These are phyloP conservation scores for Cavia porcellus DNA, from an alignment of 2,113 vertebrate genomes.

Conservation along the genomic window DNA sequence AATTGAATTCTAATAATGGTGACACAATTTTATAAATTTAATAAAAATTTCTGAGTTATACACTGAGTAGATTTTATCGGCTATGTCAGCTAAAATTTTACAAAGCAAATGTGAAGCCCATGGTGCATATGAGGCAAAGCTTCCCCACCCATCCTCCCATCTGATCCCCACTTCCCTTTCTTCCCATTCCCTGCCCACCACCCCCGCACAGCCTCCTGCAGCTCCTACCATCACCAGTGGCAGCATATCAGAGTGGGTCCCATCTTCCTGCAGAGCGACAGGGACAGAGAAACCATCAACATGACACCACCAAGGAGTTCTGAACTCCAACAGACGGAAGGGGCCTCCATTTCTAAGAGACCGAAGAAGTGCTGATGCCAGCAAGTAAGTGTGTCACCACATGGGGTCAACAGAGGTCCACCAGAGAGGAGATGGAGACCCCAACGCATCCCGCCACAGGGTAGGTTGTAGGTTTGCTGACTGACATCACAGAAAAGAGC, in stretches of 20 bases:
- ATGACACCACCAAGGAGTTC: neutral
- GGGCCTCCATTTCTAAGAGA: neutral
- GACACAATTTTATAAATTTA: neutral
- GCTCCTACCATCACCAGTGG: neutral
- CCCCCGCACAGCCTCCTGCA: neutral
- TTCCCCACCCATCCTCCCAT: too few species aligned
- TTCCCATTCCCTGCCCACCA: neutral
- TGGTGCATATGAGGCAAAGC: neutral
- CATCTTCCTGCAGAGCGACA: neutral
- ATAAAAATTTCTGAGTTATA: neutral
- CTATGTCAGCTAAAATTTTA: neutral
- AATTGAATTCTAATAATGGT: neutral
- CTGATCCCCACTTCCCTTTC: rapidly evolving
- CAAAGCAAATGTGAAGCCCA: neutral
- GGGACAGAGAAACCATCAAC: neutral
- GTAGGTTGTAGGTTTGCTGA: neutral
- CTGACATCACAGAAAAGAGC: neutral
- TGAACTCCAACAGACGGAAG: neutral
- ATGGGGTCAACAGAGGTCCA: neutral
- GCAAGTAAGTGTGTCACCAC: neutral
- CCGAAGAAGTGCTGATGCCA: neutral
- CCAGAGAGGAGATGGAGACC: neutral
- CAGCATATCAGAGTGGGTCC: rapidly evolving
- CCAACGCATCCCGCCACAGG: neutral
- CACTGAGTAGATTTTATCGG: neutral